phyloP scores from a whole-genome alignment of 2,113 vertebrate genomes.

The Psammodynastes pulverulentus region DNA sequence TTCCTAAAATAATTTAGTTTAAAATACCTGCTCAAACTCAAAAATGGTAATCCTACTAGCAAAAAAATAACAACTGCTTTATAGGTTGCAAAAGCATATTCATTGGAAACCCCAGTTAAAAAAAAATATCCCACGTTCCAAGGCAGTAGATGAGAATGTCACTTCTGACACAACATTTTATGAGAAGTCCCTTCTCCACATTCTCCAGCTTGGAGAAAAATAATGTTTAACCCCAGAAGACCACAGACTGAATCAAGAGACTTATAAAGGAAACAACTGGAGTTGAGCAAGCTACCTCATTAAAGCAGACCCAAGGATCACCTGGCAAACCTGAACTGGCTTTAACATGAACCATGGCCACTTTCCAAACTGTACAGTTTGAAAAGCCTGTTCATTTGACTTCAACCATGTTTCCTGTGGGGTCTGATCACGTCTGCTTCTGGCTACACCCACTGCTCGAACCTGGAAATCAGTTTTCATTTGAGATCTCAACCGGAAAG shows the following conservation, averaged over 20 bases:
- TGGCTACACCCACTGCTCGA: neutral
- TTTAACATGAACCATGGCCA: neutral
- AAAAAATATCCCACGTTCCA: neutral
- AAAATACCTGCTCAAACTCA: neutral
- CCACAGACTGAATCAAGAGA: neutral
- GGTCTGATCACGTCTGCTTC: neutral
- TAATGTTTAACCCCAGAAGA: neutral
- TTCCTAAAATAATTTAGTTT: neutral
- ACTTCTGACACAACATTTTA: neutral
- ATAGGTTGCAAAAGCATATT: neutral
- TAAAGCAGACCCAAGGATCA: neutral
- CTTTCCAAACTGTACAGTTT: neutral
- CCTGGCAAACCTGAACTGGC: neutral
- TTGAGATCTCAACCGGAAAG: neutral
- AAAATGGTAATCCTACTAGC: neutral
- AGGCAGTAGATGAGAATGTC: neutral
- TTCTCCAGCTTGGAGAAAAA: neutral
- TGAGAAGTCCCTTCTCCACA: neutral
- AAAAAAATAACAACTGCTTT: neutral
- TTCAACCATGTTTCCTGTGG: neutral
- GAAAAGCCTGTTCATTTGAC: neutral
- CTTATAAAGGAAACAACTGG: neutral
- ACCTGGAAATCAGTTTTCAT: neutral
- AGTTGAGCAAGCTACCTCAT: neutral
- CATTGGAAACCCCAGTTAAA: neutral